Base-by-base conservation (phyloP, 1,140 invertebrate genomes). In the Parasteatoda tepidariorum region DNA sequence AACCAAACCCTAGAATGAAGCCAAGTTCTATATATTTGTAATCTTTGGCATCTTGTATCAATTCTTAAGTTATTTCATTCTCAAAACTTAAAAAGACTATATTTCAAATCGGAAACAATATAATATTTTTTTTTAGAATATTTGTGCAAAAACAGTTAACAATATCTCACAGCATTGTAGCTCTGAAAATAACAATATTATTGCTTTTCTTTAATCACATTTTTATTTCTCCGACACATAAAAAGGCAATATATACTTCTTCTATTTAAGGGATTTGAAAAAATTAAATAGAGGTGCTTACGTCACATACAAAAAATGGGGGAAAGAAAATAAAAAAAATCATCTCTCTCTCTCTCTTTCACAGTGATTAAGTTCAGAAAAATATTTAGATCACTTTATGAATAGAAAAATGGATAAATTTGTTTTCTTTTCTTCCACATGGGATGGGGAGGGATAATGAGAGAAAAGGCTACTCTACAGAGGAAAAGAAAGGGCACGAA, bases 41-140 rank as follows among this genome's bases (percentile, higher is more conserved):
- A 68, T 81, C 78, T 81, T 81, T 81, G 78, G 78, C 78, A 81
- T 81, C 78, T 81, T 68, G 57, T 30, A 68, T 79, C 75, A 62
- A 31, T 62, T 31, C 34, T 70, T 59, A 61, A 31, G 61, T 41
- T 73, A 54, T 24, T 30, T 38, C n/a, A 33, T 7, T 48, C 9
- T n/a, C n/a, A n/a, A 13, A 73, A 73, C 54, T 22, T 59, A 73
- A 33, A 33, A 57, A 31, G 18, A 33, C 26, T 48, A 41, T 24
- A 13, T 68, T 11, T 68, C 38, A 41, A 26, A 68, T 9, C 41
- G 41, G 18, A 18, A 38, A 24, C 68, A 71, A 71, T 54, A 71
- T 55, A 71, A n/a, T 59, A 22, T 59, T n/a, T 59, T 26, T 26
- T 59, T 59, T 68, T 13, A 68, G 4, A 64, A 64, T 31, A 34